These are phyloP conservation scores for Cordylochernes scorpioides DNA, from an alignment of 2,888 invertebrate species.

Conservation along the genomic window DNA sequence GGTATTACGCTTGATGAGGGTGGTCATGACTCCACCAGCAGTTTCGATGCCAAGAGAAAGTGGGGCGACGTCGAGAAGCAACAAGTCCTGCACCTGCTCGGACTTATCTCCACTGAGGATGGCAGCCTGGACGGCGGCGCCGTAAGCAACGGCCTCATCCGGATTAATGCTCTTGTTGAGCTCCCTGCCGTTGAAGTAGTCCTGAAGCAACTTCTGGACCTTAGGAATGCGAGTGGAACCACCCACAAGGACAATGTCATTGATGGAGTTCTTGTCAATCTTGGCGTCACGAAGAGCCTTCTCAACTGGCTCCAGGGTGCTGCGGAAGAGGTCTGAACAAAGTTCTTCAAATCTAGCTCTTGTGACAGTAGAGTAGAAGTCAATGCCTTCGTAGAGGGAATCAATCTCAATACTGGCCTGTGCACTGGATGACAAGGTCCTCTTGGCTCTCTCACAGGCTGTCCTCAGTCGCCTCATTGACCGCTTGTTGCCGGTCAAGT, in stretches of 20 bases:
- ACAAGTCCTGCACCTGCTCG: conserved; percentile 39
- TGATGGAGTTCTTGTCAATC: conserved; percentile 42
- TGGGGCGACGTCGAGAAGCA: conserved; percentile 50
- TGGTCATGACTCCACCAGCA: conserved; percentile 38
- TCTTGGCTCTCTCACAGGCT: conserved; percentile 49
- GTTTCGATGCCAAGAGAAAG: conserved; percentile 31
- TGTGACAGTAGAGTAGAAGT: conserved; percentile 15
- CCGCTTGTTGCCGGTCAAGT: conserved; percentile 24
- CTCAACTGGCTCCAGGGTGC: conserved; percentile 46
- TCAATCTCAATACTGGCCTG: conserved; percentile 28
- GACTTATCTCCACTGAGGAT: conserved; percentile 30
- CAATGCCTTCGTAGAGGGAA: conserved; percentile 14
- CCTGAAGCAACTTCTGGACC: conserved; percentile 41
- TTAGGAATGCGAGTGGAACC: conserved; percentile 54
- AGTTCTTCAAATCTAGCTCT: conserved; percentile 44
- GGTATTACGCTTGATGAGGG: conserved; percentile 48
- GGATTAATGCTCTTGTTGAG: conserved; percentile 45
- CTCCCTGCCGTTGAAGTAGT: conserved; percentile 43
- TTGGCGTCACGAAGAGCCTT: conserved; percentile 48
- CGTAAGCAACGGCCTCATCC: conserved; percentile 53
- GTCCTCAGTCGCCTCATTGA: conserved; percentile 29
- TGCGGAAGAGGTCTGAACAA: conserved; percentile 39
- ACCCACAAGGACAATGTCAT: conserved; percentile 53
- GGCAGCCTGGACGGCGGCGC: conserved; percentile 44
- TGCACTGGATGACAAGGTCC: conserved; percentile 44